Percentiles rank a stretch among this genome's conserved stretches.
These are phyloP conservation scores for Calycopis cecrops DNA, from an alignment of 1,140 invertebrate species.

Conservation along the genomic window DNA sequence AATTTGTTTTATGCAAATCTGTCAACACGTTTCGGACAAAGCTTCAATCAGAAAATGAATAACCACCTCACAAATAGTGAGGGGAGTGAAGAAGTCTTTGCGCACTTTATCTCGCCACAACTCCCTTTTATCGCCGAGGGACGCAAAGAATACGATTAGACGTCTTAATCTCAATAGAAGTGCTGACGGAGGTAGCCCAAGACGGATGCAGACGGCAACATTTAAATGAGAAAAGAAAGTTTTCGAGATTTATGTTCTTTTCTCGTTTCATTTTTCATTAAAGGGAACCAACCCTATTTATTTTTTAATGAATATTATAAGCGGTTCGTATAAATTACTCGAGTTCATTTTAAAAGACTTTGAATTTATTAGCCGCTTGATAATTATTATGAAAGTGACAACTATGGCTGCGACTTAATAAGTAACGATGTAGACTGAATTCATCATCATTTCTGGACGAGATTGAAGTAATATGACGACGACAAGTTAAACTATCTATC, in stretches of 20 bases:
- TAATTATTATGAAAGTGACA: no score
- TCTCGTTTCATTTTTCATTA: conserved; percentile 6
- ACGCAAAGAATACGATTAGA: conserved; percentile 56
- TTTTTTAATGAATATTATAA: conserved; percentile 17
- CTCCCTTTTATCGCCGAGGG: conserved; percentile 47
- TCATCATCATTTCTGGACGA: no score
- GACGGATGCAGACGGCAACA: conserved; percentile 1
- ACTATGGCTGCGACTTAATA: no score
- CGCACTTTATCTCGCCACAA: conserved; percentile 66
- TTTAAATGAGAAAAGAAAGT: conserved; percentile 11
- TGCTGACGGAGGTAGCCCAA: conserved; percentile 31
- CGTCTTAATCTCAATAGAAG: conserved; percentile 61
- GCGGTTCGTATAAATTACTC: not conserved
- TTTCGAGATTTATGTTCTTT: conserved; percentile 5
- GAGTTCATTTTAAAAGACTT: conserved; percentile 1
- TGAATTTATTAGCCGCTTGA: not conserved
- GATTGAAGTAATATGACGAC: no score
- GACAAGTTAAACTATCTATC: no score
- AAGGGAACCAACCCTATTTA: conserved; percentile 8
- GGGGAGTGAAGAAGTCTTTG: conserved; percentile 61
- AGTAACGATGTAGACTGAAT: no score
- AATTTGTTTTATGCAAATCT: conserved; percentile 4
- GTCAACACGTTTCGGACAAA: conserved; percentile 46
- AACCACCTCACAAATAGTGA: conserved; percentile 64
- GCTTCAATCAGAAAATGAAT: conserved; percentile 55